A percentile compares a stretch with the other conserved stretches of the same genome.
Evolutionary conservation across 2,113 vertebrate species (phyloP).

Genomic region (Dasyprocta punctata): DNA sequence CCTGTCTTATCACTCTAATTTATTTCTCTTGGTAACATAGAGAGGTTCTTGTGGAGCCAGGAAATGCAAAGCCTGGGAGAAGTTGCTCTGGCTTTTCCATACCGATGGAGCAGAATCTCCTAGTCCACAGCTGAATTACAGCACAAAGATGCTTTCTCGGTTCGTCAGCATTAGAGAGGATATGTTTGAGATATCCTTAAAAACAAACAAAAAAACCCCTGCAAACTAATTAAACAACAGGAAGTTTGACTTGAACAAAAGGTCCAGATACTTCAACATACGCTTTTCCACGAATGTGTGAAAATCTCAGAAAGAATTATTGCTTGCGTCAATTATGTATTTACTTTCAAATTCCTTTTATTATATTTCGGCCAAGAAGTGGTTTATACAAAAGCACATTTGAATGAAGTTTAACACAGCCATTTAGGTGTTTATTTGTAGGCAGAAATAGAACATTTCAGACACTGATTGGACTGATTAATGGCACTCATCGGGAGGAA

Average conservation of each 20-base stretch:
- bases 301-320: slow-evolving; percentile 17
- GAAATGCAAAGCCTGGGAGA: not conserved
- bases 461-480: slow-evolving; percentile 73
- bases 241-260: slow-evolving; percentile 36
- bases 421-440: slow-evolving; percentile 62
- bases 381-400: slow-evolving; percentile 33
- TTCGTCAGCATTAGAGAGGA: not conserved
- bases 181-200: not conserved
- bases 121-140: not conserved
- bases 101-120: not conserved
- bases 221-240: slow-evolving; percentile 9
- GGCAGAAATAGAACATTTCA: slow-evolving; percentile 61
- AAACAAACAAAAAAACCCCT: not conserved
- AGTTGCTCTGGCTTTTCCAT: not conserved
- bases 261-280: slow-evolving; percentile 28
- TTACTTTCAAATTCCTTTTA: slow-evolving; percentile 48
- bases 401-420: slow-evolving; percentile 41
- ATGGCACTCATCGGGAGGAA: slow-evolving; percentile 48
- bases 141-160: not conserved
- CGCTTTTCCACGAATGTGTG: not conserved
- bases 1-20: not conserved
- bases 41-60: not conserved
- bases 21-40: slow-evolving; percentile 30
- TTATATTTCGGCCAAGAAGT: not conserved
- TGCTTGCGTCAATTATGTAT: slow-evolving; percentile 1